Percentiles rank a stretch among this genome's conserved stretches.
Evolutionary conservation across 1,140 invertebrate genomes (phyloP).

Genomic region (Proctacanthus coquilletti): DNA sequence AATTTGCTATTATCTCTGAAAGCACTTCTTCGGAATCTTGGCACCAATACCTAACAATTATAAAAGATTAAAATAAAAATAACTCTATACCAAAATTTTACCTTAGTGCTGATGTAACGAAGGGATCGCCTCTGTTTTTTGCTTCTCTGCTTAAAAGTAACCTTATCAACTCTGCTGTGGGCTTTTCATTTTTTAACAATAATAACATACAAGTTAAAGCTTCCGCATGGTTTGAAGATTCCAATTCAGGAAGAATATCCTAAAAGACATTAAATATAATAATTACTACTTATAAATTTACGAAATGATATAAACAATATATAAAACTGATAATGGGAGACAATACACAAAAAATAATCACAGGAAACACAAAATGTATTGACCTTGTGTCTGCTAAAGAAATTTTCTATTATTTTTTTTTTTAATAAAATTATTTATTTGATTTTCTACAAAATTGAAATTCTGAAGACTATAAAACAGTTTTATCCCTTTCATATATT

Average conservation of each 20-base stretch:
- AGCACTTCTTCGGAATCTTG: conserved; percentile 80
- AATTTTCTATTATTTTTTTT: too few species aligned
- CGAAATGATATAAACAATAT: too few species aligned
- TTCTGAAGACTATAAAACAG: too few species aligned
- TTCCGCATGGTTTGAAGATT: conserved; percentile 77
- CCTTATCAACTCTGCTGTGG: conserved; percentile 68
- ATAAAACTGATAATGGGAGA: not conserved
- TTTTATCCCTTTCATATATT: too few species aligned
- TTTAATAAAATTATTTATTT: too few species aligned
- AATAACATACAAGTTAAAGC: conserved; percentile 81
- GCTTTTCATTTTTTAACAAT: conserved; percentile 82
- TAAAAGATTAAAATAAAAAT: not conserved
- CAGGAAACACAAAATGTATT: too few species aligned
- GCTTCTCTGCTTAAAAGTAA: conserved; percentile 66
- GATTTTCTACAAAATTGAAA: too few species aligned
- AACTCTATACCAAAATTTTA: conserved; percentile 5
- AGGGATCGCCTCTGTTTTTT: conserved; percentile 55
- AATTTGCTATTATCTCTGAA: conserved; percentile 62
- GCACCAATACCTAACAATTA: conserved; percentile 57
- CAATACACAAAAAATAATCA: too few species aligned
- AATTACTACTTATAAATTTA: too few species aligned
- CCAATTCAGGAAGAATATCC: conserved; percentile 66
- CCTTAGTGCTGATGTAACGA: conserved; percentile 76
- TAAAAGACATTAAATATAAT: too few species aligned
- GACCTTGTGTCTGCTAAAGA: too few species aligned